Base-by-base conservation (phyloP, 2,797 vertebrate species). In the Podarcis siculus region DNA sequence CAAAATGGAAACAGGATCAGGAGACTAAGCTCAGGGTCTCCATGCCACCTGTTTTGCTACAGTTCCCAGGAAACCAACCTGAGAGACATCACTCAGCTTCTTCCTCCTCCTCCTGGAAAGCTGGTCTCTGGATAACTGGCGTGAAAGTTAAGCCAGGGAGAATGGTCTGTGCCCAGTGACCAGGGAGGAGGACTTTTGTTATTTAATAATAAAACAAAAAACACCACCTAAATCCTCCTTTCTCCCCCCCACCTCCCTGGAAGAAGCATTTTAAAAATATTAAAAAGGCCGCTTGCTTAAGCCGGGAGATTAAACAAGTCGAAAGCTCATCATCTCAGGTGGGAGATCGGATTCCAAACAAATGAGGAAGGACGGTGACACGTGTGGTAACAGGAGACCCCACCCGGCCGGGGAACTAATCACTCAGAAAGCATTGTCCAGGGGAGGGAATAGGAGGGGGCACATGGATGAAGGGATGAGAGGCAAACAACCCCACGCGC, bases 271-370 rank as follows among this genome's bases (percentile, higher is more conserved):
- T 96, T 94, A 96, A 95, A 95, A 95, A 95, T 95, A 96, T 96
- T 96, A 96, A 96, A 96, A 88, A 61, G 86, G 83, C 92, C 90
- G 89, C 89, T 64, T 66, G 90, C 92, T 23, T 96, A 96, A 96
- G 92, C 95, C 90, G 87, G 93, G 93, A 96, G 95, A 96, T 96
- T 96, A 96, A 96, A 92, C 92, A 93, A 92, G 90, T 95, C 92
- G 93, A 92, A 94, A 93, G 89, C 92, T 96, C 93, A 92, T 95
- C 93, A 92, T 95, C 1, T 80, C 94, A 92, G 94, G 94, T 94
- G 90, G 94, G 93, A 94, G 95, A 95, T 94, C 75, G 94, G 94
- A 91, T 94, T 93, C 92, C 90, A 92, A 89, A 91, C 89, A 95
- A 92, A 90, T 45, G 85, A 89, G 86, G 88, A 88, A 90, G 85